phyloP scores from a whole-genome alignment of 1,140 invertebrate species.

The Drosophila hydei region DNA sequence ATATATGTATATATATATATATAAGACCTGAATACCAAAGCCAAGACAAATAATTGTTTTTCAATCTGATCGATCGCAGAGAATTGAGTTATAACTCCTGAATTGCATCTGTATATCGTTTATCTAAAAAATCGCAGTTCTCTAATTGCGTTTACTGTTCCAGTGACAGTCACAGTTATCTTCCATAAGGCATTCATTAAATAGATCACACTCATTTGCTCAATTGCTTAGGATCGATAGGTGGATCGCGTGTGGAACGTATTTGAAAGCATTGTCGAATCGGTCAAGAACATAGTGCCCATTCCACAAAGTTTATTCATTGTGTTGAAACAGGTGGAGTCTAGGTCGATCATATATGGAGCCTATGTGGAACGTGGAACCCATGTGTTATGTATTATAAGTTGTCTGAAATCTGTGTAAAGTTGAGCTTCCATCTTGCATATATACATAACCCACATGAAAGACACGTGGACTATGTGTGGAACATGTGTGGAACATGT shows the following conservation, averaged over 20 bases:
- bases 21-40: constrained; percentile 27
- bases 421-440: background rate
- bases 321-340: background rate
- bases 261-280: background rate
- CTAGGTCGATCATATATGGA: background rate
- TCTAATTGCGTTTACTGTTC: constrained; percentile 11
- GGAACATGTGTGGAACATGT: background rate
- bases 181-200: constrained; percentile 50
- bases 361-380: background rate
- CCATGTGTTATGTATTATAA: background rate
- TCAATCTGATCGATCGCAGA: constrained; percentile 4
- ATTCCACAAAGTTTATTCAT: background rate
- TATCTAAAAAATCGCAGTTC: constrained; percentile 8
- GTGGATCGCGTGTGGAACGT: constrained; percentile 9
- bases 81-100: constrained; percentile 1
- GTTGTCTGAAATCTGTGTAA: background rate
- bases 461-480: background rate
- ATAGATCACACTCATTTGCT: constrained; percentile 48
- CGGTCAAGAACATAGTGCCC: background rate
- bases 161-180: constrained; percentile 29
- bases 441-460: no score
- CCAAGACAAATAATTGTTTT: constrained; percentile 20
- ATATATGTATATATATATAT: background rate
- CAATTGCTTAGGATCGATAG: constrained; percentile 30
- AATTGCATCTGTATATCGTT: constrained; percentile 1